phyloP scores from a whole-genome alignment of 2,797 vertebrate genomes.

The Cyprinodon diabolis region DNA sequence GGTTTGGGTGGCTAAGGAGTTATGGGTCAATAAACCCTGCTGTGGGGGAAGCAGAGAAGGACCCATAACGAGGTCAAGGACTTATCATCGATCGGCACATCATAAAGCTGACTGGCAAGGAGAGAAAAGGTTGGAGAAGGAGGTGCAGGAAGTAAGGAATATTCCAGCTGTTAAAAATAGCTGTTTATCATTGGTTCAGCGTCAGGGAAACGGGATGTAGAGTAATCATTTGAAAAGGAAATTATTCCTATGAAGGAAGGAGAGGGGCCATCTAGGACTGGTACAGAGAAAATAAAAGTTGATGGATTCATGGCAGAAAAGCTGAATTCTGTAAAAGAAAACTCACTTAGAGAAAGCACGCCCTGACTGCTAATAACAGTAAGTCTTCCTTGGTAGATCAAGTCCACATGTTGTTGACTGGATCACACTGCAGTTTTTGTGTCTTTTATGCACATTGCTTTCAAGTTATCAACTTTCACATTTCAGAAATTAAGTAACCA shows the following conservation, averaged over 20 bases:
- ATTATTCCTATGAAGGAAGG: conserved; percentile 54
- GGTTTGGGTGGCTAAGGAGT: conserved; percentile 59
- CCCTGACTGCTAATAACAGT: conserved; percentile 15
- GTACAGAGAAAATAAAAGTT: conserved; percentile 67
- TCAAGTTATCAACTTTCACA: background rate
- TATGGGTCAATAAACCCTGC: conserved; percentile 79
- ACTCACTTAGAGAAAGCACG: conserved; percentile 30
- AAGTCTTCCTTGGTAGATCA: conserved; percentile 52
- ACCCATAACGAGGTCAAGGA: conserved; percentile 81
- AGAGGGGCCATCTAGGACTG: conserved; percentile 48
- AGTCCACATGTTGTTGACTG: conserved; percentile 8
- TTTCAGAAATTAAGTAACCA: background rate
- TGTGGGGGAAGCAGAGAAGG: conserved; percentile 65
- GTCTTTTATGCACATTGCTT: background rate
- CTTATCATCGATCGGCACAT: conserved; percentile 74
- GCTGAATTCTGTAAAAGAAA: conserved; percentile 56
- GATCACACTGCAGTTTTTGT: conserved; percentile 25
- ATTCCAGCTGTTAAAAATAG: conserved; percentile 38
- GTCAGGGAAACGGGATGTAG: conserved; percentile 6
- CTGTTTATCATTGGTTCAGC: conserved; percentile 25
- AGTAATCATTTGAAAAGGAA: conserved; percentile 47
- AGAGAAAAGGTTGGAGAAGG: conserved; percentile 25
- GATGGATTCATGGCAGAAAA: conserved; percentile 57
- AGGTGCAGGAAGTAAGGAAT: conserved; percentile 27
- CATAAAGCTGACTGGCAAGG: conserved; percentile 70